A percentile compares a stretch with the other conserved stretches of the same genome.
These are phyloP conservation scores for Exephanes ischioxanthus DNA, from an alignment of 2,888 invertebrate species.

Conservation along the genomic window DNA sequence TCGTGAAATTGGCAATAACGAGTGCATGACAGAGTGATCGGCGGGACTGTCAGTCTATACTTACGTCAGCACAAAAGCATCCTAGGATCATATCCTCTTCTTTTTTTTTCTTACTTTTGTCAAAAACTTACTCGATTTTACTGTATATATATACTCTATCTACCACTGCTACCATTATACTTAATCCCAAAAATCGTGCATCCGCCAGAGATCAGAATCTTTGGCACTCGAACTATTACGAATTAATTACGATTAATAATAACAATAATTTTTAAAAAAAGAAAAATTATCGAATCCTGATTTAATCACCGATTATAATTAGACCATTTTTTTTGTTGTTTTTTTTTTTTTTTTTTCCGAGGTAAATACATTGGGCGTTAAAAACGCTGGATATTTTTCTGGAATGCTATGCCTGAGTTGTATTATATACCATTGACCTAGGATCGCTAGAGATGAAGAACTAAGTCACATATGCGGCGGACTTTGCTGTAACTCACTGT, in stretches of 20 bases:
- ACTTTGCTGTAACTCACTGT: conserved; percentile 81
- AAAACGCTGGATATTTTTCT: conserved; percentile 60
- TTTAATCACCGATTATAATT: conserved; percentile 33
- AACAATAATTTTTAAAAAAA: conserved; percentile 12
- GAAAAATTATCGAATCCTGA: conserved; percentile 30
- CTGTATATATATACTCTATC: conserved; percentile 64
- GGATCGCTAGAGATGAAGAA: conserved; percentile 75
- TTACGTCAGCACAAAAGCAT: conserved; percentile 80
- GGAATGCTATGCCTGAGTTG: conserved; percentile 74
- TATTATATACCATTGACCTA: conserved; percentile 74
- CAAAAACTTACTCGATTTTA: conserved; percentile 48
- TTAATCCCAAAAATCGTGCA: conserved; percentile 68
- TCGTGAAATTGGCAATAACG: conserved; percentile 69
- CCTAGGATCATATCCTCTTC: conserved; percentile 71
- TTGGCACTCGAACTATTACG: conserved; percentile 37
- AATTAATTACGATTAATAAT: conserved; percentile 44
- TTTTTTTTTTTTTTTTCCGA: not conserved
- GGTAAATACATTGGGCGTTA: conserved; percentile 33
- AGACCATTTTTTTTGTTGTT: conserved; percentile 21
- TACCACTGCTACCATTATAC: conserved; percentile 49
- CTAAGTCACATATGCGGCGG: conserved; percentile 77
- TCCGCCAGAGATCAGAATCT: conserved; percentile 70
- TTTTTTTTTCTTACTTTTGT: conserved; percentile 44
- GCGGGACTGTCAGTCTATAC: conserved; percentile 74
- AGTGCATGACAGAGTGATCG: conserved; percentile 63